Percentiles rank a stretch among this genome's conserved stretches.
phyloP scores from a whole-genome alignment of 2,797 vertebrate species.

The Rhodeus uyekii region DNA sequence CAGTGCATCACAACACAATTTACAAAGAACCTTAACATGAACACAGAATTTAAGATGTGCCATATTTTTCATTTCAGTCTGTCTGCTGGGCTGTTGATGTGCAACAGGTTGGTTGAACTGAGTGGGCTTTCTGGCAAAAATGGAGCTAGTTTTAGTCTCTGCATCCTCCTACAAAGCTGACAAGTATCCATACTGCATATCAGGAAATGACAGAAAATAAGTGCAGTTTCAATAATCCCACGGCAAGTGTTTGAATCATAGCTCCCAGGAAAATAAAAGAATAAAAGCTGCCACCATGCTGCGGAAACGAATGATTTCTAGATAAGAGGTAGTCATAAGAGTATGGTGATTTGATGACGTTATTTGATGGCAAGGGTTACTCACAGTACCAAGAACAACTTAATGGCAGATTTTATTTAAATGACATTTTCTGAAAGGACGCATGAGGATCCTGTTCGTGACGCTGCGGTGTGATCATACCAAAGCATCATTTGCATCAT shows the following conservation, averaged over 20 bases:
- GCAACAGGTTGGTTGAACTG: not conserved
- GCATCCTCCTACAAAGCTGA: slow-evolving; percentile 24
- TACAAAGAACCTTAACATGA: not conserved
- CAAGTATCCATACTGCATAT: slow-evolving; percentile 20
- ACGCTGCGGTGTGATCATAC: not conserved
- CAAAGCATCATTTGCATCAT: not conserved
- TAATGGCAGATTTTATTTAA: not conserved
- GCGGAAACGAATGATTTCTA: not conserved
- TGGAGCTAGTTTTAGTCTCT: not conserved
- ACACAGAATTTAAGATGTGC: not conserved
- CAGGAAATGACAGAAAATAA: slow-evolving; percentile 33
- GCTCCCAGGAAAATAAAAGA: not conserved
- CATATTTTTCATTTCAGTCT: slow-evolving; percentile 4
- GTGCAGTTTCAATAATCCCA: slow-evolving; percentile 14
- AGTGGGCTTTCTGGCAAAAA: slow-evolving; percentile 26
- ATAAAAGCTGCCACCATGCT: not conserved
- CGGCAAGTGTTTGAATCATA: slow-evolving; percentile 28
- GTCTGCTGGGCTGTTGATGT: not conserved
- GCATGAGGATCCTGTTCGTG: not conserved
- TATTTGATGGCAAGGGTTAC: not conserved
- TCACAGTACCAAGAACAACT: not conserved
- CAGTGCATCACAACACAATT: not conserved
- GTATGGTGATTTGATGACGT: slow-evolving; percentile 1
- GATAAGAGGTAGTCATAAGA: not conserved
- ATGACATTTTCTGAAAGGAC: not conserved